phyloP scores from a whole-genome alignment of 2,797 vertebrate species.

The Rachycentron canadum region DNA sequence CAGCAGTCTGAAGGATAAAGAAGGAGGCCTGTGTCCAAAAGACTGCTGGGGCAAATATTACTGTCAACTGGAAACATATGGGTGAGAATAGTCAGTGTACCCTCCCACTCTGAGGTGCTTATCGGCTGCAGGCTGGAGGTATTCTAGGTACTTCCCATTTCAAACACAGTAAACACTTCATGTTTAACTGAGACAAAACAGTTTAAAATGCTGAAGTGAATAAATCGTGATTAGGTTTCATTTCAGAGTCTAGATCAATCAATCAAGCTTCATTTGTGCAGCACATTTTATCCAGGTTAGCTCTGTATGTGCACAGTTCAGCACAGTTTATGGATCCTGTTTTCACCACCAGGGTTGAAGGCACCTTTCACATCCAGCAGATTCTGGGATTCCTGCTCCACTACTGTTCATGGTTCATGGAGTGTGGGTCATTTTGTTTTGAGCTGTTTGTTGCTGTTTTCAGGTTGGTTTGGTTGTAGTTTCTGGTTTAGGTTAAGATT shows the following conservation, averaged over 20 bases:
- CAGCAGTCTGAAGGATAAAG: constrained; percentile 6
- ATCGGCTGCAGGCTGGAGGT: too few species aligned
- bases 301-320: too few species aligned
- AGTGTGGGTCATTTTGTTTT: too few species aligned
- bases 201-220: neutral
- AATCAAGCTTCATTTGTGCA: neutral
- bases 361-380: too few species aligned
- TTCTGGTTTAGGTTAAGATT: too few species aligned
- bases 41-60: neutral
- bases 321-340: too few species aligned
- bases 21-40: constrained; percentile 16
- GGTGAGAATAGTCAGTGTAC: constrained; percentile 12
- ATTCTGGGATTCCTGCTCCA: too few species aligned
- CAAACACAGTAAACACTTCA: neutral
- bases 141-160: neutral
- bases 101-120: neutral
- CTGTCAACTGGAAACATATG: constrained; percentile 23
- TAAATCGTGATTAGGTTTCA: neutral
- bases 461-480: too few species aligned
- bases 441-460: too few species aligned
- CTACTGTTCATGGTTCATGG: too few species aligned
- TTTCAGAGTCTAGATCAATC: neutral
- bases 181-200: neutral
- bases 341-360: too few species aligned
- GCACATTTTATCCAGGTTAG: too few species aligned